These are phyloP conservation scores for Halictus quadricinctus DNA, from an alignment of 2,888 invertebrate species.

Conservation along the genomic window DNA sequence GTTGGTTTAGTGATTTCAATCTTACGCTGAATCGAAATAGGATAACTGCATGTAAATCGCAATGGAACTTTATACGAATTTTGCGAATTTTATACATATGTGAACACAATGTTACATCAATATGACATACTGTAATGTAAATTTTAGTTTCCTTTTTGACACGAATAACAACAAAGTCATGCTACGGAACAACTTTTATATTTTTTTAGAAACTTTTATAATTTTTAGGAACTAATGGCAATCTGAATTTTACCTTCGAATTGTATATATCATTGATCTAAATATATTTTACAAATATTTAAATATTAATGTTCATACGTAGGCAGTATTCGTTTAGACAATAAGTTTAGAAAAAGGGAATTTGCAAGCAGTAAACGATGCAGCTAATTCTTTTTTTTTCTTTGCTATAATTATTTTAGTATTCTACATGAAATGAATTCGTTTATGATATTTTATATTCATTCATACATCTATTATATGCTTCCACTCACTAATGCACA, in stretches of 20 bases:
- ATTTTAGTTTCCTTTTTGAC: constrained; percentile 15
- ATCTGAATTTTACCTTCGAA: constrained; percentile 34
- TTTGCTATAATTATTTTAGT: constrained; percentile 13
- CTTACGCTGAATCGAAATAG: background rate
- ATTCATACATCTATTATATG: constrained; percentile 39
- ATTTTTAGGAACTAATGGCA: constrained; percentile 24
- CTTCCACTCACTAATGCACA: constrained; percentile 39
- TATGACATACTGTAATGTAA: constrained; percentile 1
- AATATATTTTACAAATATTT: constrained; percentile 36
- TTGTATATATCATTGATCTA: constrained; percentile 48
- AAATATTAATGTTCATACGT: constrained; percentile 5
- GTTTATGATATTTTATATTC: constrained; percentile 29
- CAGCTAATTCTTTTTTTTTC: background rate
- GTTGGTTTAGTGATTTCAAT: background rate
- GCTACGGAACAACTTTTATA: constrained; percentile 23
- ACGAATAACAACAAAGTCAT: background rate
- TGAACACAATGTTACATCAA: background rate
- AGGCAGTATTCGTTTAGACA: background rate
- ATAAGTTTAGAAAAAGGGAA: background rate
- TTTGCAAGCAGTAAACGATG: background rate
- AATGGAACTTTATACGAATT: constrained; percentile 26
- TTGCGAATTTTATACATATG: constrained; percentile 39
- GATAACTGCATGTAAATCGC: constrained; percentile 23
- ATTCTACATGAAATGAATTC: constrained; percentile 45
- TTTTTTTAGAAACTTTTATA: background rate